Base-by-base conservation (phyloP, 2,888 invertebrate genomes). In the Brachycybe producta region DNA sequence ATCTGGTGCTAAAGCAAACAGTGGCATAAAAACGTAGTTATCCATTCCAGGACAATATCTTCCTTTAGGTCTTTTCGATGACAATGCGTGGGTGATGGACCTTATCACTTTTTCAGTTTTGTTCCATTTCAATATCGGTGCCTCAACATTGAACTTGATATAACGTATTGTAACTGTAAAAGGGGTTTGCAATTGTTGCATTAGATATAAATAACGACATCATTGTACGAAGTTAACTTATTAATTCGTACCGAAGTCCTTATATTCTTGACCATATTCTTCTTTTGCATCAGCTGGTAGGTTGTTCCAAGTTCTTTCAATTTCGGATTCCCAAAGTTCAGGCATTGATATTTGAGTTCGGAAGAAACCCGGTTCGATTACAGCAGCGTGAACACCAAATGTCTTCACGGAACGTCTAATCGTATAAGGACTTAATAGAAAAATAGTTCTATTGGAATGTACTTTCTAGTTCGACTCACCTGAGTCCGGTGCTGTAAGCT, bases 301-400 rank as follows among this genome's bases (percentile, higher is more conserved):
- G n/a, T 23, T 15, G 13, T 21, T 32, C 46, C 46, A 46, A n/a
- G 17, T 19, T 35, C 35, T 32, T n/a, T 21, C 24, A 2, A 35
- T 7, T 17, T 46, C 46, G 23, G 32, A 35, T 19, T 19, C 17
- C 35, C 15, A 35, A 36, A 17, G n/a, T 11, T 5, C 36, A 13
- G 46, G 19, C 7, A 11, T 17, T 13, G 35, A 35, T 19, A 46
- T 46, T 15, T 35, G 24, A 3, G 46, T 46, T 19, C 23, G 11
- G 19, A 47, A 47, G 5, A 27, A 4, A 4, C 47, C 47, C 27
- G 47, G 47, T 17, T 47, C 47, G 27, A 47, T 47, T 21, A 47
- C 26, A 8, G 13, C 11, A 2, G 39, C 47, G 8, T 27, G 24
- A 5, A 26, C 47, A 27, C 27, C 39, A n/a, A 39, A 47, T 13